Evolutionary conservation across 2,797 vertebrate species (phyloP).

Genomic region (Myotis findleyi): DNA sequence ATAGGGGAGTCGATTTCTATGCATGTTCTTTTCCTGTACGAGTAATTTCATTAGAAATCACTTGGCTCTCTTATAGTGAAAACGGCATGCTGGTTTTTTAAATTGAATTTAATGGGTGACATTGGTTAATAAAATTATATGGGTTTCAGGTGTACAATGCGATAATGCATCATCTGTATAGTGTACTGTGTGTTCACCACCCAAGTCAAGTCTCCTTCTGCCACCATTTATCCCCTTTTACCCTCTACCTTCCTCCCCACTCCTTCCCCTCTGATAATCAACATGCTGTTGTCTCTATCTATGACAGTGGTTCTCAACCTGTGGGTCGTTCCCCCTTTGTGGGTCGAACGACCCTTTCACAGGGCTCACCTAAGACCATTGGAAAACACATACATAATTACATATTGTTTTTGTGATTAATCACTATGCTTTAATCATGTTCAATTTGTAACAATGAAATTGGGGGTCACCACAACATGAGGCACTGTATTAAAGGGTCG

Average conservation of each 20-base stretch:
- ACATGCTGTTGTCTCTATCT: not conserved
- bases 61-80: slow-evolving; percentile 53
- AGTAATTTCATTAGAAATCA: slow-evolving; percentile 66
- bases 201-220: not conserved
- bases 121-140: not conserved
- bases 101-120: not conserved
- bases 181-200: not conserved
- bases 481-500: no score
- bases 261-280: not conserved
- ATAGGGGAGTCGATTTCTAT: slow-evolving; percentile 24
- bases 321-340: no score
- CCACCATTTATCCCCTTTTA: not conserved
- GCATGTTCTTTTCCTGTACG: slow-evolving; percentile 53
- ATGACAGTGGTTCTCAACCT: no score
- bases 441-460: no score
- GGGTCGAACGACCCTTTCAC: no score
- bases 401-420: no score
- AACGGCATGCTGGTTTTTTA: slow-evolving; percentile 50
- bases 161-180: not conserved
- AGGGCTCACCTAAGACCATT: no score
- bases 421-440: no score
- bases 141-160: not conserved
- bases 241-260: not conserved
- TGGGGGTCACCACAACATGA: no score
- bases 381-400: no score